Evolutionary conservation across 1,140 invertebrate species (phyloP), one percentile per base, ranked within the genome.

Genomic region (Rhizoglyphus robini): DNA sequence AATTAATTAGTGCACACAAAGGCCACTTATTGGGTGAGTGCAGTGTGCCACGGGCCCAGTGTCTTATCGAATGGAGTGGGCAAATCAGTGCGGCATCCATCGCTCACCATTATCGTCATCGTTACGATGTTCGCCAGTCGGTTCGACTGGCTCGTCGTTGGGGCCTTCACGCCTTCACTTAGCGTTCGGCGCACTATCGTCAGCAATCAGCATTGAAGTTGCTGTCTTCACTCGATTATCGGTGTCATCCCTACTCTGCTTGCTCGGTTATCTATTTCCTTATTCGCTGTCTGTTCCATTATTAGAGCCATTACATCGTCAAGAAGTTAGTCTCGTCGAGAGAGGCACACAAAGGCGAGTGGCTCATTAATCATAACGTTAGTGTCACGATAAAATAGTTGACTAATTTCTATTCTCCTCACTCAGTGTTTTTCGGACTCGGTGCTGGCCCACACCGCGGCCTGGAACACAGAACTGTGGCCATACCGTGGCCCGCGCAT

Each of bases 331-430:
- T 41, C 8, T 8, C 36, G 36, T 41, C 36, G 36, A 41, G 36
- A 11, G n/a, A 54, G 8, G 23, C 23, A 23, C 51, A 54, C 51
- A 54, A 54, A 54, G 20, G 51, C 8, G 8, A 54, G 20, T 8
- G 51, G 8, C 51, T 54, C 51, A 54, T 54, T 54, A 54, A 54
- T 54, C 51, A 54, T 54, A 54, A 54, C 51, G 51, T 54, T 54
- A 27, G 51, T 54, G 51, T 54, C 51, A 54, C 51, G 51, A 54
- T 54, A 54, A 54, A 54, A 54, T 54, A 54, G 51, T 54, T 54
- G 51, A 54, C 51, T 54, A 54, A 54, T 54, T 54, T 54, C 23
- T 54, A 54, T 54, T 54, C 51, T 54, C 51, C 51, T 8, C 15
- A 46, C 41, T 46, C 15, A 46, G 15, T 46, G 41, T 15, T 23